Percentiles rank a stretch among this genome's conserved stretches.
Evolutionary conservation across 2,888 invertebrate species (phyloP).

Genomic region (Sarcophaga variegata): DNA sequence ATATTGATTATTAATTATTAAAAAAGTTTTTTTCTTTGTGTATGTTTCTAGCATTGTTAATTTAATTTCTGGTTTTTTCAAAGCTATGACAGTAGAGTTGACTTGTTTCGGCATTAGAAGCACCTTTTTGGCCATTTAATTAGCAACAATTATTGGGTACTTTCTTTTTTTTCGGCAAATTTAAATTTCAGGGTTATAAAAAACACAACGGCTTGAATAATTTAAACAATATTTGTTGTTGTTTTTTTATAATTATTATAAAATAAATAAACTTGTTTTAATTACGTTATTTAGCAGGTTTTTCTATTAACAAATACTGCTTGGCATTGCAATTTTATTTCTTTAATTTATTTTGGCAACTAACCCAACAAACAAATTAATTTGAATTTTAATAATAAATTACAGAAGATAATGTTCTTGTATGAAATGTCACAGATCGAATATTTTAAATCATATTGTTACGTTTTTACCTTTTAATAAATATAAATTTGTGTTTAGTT

Average conservation of each 20-base stretch:
- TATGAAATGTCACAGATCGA: no score
- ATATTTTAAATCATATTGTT: no score
- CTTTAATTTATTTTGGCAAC: not conserved
- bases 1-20: conserved; percentile 38
- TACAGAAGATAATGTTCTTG: no score
- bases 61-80: not conserved
- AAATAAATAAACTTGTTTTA: conserved; percentile 14
- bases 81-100: not conserved
- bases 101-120: conserved; percentile 29
- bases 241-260: not conserved
- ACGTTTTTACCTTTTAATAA: no score
- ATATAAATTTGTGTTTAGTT: no score
- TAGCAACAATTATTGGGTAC: conserved; percentile 20
- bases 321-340: not conserved
- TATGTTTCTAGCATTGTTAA: conserved; percentile 46
- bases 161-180: conserved; percentile 42
- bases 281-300: not conserved
- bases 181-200: conserved; percentile 48
- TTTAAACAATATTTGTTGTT: not conserved
- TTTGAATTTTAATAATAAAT: not conserved
- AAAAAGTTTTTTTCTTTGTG: conserved; percentile 1
- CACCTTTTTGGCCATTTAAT: conserved; percentile 31
- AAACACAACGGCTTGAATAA: conserved; percentile 5
- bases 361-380: not conserved
- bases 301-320: not conserved